Evolutionary conservation across 1,140 invertebrate genomes (phyloP), one percentile per base, ranked within the genome.

Genomic region (Achatina immaculata): DNA sequence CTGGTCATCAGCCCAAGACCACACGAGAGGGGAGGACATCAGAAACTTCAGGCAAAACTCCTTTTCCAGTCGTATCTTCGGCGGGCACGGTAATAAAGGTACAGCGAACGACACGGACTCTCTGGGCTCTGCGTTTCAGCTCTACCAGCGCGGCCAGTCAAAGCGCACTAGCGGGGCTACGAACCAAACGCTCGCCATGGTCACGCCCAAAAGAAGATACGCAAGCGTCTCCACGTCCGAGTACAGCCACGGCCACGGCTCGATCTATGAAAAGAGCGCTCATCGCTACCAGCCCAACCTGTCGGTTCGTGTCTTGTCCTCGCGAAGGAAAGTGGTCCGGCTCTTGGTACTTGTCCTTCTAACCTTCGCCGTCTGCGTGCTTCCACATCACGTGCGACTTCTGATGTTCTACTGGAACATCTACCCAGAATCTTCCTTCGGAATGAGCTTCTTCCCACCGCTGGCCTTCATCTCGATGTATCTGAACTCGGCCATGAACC

Each of bases 321-420:
- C 89, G 28, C 83, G 92, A 28, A 81, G 90, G 4, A 89, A 89
- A 76, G 92, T 93, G 19, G 91, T 91, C 73, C 94, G 95, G 68
- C 95, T 97, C 93, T 92, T 97, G 43, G 94, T 96, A 38, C 94
- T 95, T 4, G 95, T 96, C 14, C 95, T 96, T 21, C 90, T 95
- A 55, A 94, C 95, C 69, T 97, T 97, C 89, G 95, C 95, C 1
- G 83, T 96, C 19, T 96, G 95, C 91, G 96, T 96, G 90, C 90
- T 96, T 42, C 96, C 96, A 0, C 95, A 95, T 90, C 95, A 96
- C 91, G 94, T 94, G 0, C 92, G 95, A 19, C 95, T 96, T 88
- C 94, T 96, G 91, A 95, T 95, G 94, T 94, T 95, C 36, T 87
- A 85, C 48, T 88, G 85, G 85, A 38, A 78, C 24, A 42, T 85